These are phyloP conservation scores for Zosterops hypoxanthus DNA, from an alignment of 2,113 vertebrate genomes.

Conservation along the genomic window DNA sequence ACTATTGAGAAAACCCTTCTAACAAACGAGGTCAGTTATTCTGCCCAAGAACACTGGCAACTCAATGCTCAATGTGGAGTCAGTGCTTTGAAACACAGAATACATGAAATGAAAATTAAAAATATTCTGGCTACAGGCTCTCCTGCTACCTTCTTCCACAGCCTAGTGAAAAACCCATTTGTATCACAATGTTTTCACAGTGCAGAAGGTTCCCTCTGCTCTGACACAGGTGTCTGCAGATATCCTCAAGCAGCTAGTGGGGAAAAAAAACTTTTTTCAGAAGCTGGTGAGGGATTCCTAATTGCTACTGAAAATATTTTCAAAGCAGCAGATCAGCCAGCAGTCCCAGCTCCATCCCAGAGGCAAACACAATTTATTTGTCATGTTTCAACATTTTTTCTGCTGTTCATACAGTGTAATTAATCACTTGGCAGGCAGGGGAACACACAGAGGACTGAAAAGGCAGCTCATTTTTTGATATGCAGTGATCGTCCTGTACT, in stretches of 20 bases:
- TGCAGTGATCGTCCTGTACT: not conserved
- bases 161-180: not conserved
- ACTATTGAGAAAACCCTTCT: not conserved
- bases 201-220: not conserved
- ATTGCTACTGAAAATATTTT: conserved; percentile 59
- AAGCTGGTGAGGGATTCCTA: conserved; percentile 15
- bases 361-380: conserved; percentile 62
- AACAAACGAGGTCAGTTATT: not conserved
- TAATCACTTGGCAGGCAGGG: conserved; percentile 62
- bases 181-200: not conserved
- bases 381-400: conserved; percentile 56
- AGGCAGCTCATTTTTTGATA: conserved; percentile 16
- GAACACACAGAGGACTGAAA: conserved; percentile 27
- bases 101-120: not conserved
- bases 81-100: not conserved
- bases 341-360: conserved; percentile 34
- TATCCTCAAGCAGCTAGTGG: not conserved
- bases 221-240: not conserved
- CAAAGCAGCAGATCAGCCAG: conserved; percentile 34
- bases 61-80: not conserved
- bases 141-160: not conserved
- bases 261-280: not conserved
- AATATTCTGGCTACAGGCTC: not conserved
- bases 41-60: not conserved
- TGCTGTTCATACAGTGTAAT: conserved; percentile 48